A percentile compares a stretch with the other conserved stretches of the same genome.
phyloP scores from a whole-genome alignment of 2,888 invertebrate genomes.

The Oxyteleia sp. region DNA sequence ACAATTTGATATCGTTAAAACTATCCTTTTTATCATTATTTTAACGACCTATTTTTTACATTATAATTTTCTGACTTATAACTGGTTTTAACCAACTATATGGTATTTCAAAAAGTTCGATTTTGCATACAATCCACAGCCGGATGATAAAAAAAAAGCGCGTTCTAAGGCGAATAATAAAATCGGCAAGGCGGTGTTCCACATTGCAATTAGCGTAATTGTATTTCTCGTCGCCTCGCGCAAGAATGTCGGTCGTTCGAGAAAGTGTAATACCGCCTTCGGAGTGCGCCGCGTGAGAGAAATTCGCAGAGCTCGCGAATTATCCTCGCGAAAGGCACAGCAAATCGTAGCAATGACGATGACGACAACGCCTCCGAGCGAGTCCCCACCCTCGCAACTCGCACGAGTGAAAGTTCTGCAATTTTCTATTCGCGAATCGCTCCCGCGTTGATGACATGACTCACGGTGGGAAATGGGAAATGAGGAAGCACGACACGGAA shows the following conservation, averaged over 20 bases:
- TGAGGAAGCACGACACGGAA: neutral
- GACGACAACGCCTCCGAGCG: slow-evolving; percentile 1
- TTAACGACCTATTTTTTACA: too few species aligned
- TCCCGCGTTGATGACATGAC: slow-evolving; percentile 47
- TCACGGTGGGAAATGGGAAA: slow-evolving; percentile 17
- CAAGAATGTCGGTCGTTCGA: slow-evolving; percentile 73
- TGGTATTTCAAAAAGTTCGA: too few species aligned
- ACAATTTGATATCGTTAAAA: too few species aligned
- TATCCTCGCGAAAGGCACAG: slow-evolving; percentile 57
- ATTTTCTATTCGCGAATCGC: slow-evolving; percentile 65
- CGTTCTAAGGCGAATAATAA: slow-evolving; percentile 30
- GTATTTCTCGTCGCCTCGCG: slow-evolving; percentile 71
- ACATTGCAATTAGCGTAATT: slow-evolving; percentile 70
- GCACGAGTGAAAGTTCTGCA: slow-evolving; percentile 56
- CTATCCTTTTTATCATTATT: too few species aligned
- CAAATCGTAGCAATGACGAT: slow-evolving; percentile 29
- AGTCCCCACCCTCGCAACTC: slow-evolving; percentile 5
- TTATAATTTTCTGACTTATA: too few species aligned
- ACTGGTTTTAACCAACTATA: too few species aligned
- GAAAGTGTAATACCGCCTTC: slow-evolving; percentile 71
- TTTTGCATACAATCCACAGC: neutral
- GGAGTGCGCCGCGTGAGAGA: slow-evolving; percentile 65
- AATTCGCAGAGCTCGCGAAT: slow-evolving; percentile 65
- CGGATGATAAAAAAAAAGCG: too few species aligned
- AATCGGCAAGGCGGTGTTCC: slow-evolving; percentile 45